Evolutionary conservation across 2,888 invertebrate genomes (phyloP), one percentile per base, ranked within the genome.

Genomic region (Drosophila recens): DNA sequence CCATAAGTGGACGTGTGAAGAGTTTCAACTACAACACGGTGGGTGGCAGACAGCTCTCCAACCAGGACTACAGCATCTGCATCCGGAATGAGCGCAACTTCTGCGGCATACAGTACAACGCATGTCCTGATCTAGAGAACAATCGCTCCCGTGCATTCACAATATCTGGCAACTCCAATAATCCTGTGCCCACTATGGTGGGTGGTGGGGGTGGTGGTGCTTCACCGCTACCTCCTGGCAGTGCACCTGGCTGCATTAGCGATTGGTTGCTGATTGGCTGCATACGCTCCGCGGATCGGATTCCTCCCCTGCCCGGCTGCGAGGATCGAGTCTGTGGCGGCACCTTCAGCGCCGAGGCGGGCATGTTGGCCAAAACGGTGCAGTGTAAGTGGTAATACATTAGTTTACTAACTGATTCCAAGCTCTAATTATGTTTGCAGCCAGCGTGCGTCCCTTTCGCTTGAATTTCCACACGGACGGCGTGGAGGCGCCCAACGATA

Each of bases 41-140:
- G 0, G 94, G 94, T 0, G 97, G 97, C 0, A 93, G 96, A 2
- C 97, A 97, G 88, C 94, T 97, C 17, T 97, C 97, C 63, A 97
- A 97, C 92, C 97, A 97, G 91, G 97, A 97, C 91, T 98, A 98
- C 91, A 96, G 97, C 75, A 95, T 97, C 73, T 98, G 97, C 91
- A 94, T 97, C 43, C 93, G 97, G 34, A 96, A 95, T 90, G 97
- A 97, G 91, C 94, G 96, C 70, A 97, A 97, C 91, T 97, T 97
- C 90, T 98, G 97, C 82, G 96, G 97, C 0, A 96, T 97, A 49
- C 97, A 97, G 85, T 97, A 97, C 90, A 95, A 95, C 15, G 94
- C 95, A 4, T 97, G 97, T 82, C 92, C 94, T 1, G 95, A 97
- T 89, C 93, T 95, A 72, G 96, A 94, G 34, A 96, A 95, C 90